A percentile compares a stretch with the other conserved stretches of the same genome.
Conservation (phyloP, 2,113 vertebrate genomes). For the Crocuta crocuta region DNA sequence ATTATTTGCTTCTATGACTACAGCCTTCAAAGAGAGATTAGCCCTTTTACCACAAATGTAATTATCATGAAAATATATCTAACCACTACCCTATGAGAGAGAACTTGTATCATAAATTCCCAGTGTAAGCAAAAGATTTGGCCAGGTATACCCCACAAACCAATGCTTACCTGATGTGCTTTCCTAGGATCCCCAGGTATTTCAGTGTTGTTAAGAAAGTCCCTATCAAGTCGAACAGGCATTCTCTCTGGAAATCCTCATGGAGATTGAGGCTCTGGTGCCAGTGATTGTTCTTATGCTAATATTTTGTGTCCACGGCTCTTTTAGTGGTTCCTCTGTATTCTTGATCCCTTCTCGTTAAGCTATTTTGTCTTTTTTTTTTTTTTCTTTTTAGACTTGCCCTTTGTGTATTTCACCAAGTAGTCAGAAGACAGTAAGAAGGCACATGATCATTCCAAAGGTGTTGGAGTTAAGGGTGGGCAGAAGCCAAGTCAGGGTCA, state of each 20-base stretch:
- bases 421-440: background rate
- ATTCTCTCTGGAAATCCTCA: background rate
- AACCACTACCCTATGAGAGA: background rate
- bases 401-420: background rate
- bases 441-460: background rate
- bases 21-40: conserved; percentile 6
- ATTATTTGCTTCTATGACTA: background rate
- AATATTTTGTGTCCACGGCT: background rate
- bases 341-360: background rate
- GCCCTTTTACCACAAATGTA: background rate
- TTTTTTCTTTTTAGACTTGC: background rate
- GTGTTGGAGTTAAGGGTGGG: background rate
- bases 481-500: background rate
- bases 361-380: background rate
- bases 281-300: background rate
- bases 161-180: background rate
- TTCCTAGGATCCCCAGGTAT: background rate
- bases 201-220: background rate
- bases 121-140: background rate
- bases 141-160: background rate
- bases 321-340: background rate
- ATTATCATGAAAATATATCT: conserved; percentile 11
- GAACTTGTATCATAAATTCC: background rate
- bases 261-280: background rate
- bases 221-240: too few species aligned